Evolutionary conservation across 2,113 vertebrate species (phyloP).

Genomic region (Pteruthius melanotis): DNA sequence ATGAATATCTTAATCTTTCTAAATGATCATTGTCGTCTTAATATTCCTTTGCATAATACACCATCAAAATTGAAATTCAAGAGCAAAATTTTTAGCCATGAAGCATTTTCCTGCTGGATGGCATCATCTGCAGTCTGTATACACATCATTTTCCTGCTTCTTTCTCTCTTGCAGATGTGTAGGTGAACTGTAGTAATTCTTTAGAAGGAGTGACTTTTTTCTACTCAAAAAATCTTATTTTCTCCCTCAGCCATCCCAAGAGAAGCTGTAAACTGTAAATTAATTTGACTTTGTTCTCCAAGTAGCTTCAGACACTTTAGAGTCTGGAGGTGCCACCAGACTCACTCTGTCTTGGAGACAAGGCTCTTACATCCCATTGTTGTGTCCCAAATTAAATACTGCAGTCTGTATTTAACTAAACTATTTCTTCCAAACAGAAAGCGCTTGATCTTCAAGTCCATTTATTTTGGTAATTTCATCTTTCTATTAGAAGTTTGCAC

Average conservation of each 20-base stretch:
- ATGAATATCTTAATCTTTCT: slow-evolving; percentile 26
- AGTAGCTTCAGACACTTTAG: not conserved
- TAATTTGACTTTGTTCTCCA: not conserved
- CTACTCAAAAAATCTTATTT: not conserved
- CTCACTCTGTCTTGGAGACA: not conserved
- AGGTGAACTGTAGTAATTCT: not conserved
- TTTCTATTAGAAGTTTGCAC: not conserved
- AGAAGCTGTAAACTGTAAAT: not conserved
- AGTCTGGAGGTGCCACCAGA: not conserved
- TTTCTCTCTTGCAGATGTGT: not conserved
- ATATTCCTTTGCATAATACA: not conserved
- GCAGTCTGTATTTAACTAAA: not conserved
- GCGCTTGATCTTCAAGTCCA: not conserved
- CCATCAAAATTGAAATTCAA: not conserved
- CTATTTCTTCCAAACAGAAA: not conserved
- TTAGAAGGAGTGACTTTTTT: not conserved
- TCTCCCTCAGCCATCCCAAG: not conserved
- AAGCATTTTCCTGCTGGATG: not conserved
- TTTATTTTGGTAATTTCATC: not conserved
- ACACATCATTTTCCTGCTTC: not conserved
- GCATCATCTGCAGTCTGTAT: not conserved
- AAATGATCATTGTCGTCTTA: slow-evolving; percentile 28
- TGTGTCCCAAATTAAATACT: not conserved
- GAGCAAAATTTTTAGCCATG: not conserved
- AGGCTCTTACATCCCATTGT: not conserved